Base-by-base conservation (phyloP, 2,888 invertebrate species). In the Thymelicus sylvestris region DNA sequence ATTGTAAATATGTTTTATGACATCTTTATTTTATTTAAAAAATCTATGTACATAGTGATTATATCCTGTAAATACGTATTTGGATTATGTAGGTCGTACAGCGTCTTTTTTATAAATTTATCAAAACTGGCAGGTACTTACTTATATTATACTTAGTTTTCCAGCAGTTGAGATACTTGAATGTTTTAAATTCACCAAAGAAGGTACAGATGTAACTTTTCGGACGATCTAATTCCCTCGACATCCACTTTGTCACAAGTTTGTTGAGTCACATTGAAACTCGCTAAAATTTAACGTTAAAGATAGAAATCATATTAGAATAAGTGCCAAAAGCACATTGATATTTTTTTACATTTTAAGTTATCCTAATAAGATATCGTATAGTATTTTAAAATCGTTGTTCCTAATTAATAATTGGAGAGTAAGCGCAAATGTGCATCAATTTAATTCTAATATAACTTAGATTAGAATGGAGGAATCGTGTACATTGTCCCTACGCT, bases 401-500 rank as follows among this genome's bases (percentile, higher is more conserved):
- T 93, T 93, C 93, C 93, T 93, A 93, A 91, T 85, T 84, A 89
- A 86, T 89, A 88, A 81, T 89, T 83, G 90, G 89, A 86, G 86
- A 86, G 82, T 89, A 87, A 87, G 87, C 83, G 83, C 88, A 83
- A 86, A 83, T 84, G 86, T 84, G 91, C 88, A 85, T 81, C 84
- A 87, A 86, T 81, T 82, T 91, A 89, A 87, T 85, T 89, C 83
- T 92, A 91, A 88, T 89, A 84, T 86, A 85, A 86, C 81, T 87
- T 89, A 91, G 90, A 90, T 80, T 92, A 90, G 90, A 89, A 86
- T 87, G 84, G 87, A 86, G 83, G 88, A 91, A 90, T 86, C 83
- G 86, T 93, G 93, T 93, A 93, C 92, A 93, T 93, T 92, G 85
- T 89, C 93, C 93, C 89, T 92, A 93, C 91, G 93, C 93, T 93